Evolutionary conservation across 2,888 invertebrate species (phyloP).

Genomic region (Neoaliturus tenellus): DNA sequence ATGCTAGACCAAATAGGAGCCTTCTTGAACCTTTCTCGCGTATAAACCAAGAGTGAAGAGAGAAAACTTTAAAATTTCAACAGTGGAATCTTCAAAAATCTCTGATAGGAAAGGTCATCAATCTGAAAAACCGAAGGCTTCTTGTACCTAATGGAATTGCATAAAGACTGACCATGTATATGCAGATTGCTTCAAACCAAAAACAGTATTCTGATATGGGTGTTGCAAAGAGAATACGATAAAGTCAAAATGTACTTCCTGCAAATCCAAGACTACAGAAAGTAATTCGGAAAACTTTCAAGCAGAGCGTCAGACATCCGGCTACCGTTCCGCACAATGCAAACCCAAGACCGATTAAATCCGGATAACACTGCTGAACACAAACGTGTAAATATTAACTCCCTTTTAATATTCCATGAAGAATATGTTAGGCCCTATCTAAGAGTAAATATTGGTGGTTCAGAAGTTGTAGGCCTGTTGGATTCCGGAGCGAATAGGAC

Average conservation of each 20-base stretch:
- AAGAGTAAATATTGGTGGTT: not conserved
- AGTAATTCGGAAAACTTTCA: not conserved
- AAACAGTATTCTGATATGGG: not conserved
- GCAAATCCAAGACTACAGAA: not conserved
- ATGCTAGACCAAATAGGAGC: not conserved
- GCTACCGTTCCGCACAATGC: not conserved
- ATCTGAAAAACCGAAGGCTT: not conserved
- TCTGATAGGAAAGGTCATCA: not conserved
- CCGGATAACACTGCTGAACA: not conserved
- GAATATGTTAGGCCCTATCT: not conserved
- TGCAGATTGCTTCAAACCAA: not conserved
- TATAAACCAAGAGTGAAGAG: not conserved
- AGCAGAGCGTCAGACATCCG: not conserved
- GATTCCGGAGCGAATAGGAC: slow-evolving; percentile 15
- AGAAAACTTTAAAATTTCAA: not conserved
- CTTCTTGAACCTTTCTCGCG: not conserved
- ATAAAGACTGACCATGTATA: not conserved
- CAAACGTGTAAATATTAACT: not conserved
- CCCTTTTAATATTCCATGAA: not conserved
- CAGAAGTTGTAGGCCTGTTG: not conserved
- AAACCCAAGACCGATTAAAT: not conserved
- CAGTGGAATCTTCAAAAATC: not conserved
- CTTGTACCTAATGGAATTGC: not conserved
- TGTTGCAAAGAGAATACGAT: not conserved
- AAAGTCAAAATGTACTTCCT: not conserved